phyloP scores from a whole-genome alignment of 1,140 invertebrate genomes.

The Diachasmimorpha longicaudata region DNA sequence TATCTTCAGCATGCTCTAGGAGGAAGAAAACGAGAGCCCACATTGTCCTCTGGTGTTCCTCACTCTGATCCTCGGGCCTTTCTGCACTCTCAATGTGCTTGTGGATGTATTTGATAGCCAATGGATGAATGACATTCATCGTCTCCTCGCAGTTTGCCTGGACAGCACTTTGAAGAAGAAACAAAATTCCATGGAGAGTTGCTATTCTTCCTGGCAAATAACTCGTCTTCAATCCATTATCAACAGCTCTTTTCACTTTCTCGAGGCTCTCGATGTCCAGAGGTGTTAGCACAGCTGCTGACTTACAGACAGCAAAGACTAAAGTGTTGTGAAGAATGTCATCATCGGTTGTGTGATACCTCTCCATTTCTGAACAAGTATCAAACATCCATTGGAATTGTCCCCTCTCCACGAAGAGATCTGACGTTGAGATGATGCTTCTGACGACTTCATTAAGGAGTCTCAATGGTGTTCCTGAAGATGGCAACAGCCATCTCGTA shows the following conservation, averaged over 20 bases:
- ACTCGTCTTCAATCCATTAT: conserved; percentile 69
- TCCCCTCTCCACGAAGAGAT: conserved; percentile 72
- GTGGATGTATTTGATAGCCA: conserved; percentile 74
- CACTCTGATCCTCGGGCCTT: conserved; percentile 57
- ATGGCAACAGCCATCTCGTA: conserved; percentile 72
- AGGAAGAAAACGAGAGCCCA: conserved; percentile 76
- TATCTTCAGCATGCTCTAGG: conserved; percentile 66
- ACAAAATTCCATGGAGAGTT: conserved; percentile 77
- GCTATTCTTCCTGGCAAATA: conserved; percentile 73
- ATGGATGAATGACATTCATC: conserved; percentile 67
- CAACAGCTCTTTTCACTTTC: conserved; percentile 70
- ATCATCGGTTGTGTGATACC: conserved; percentile 71
- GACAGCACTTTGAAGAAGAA: conserved; percentile 73
- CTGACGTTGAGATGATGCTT: conserved; percentile 73
- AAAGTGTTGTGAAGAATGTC: conserved; percentile 75
- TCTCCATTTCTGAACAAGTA: conserved; percentile 70
- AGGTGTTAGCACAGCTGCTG: conserved; percentile 69
- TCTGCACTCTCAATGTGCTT: conserved; percentile 66
- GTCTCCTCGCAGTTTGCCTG: conserved; percentile 68
- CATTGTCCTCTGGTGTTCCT: conserved; percentile 70
- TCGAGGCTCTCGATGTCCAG: conserved; percentile 67
- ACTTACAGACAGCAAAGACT: conserved; percentile 73
- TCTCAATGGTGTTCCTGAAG: conserved; percentile 64
- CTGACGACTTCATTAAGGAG: conserved; percentile 72
- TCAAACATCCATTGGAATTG: conserved; percentile 80